These are phyloP conservation scores for Python bivittatus DNA, from an alignment of 2,113 vertebrate species.

Conservation along the genomic window DNA sequence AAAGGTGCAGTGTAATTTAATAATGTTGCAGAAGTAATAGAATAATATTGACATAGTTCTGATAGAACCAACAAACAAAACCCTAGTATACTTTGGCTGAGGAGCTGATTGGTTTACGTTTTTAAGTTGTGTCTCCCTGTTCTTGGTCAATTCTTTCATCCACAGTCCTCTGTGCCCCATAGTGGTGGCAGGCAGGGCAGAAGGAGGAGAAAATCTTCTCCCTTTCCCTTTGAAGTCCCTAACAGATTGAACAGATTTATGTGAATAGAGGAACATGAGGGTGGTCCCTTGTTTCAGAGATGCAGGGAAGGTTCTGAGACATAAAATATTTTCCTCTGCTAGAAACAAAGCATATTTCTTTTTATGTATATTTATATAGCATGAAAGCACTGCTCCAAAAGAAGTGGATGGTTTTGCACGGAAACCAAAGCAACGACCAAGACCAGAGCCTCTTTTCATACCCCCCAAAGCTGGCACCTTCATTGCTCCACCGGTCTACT, in stretches of 20 bases:
- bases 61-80: not conserved
- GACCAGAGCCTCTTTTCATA: constrained; percentile 96
- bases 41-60: not conserved
- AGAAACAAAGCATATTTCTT: constrained; percentile 1
- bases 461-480: constrained; percentile 91
- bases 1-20: not conserved
- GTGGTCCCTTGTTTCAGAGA: not conserved
- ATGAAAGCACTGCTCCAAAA: constrained; percentile 71
- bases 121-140: not conserved
- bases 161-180: not conserved
- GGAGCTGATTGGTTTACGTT: not conserved
- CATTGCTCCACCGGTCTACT: constrained; percentile 90
- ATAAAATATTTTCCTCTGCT: not conserved
- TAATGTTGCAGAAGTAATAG: not conserved
- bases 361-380: constrained; percentile 45
- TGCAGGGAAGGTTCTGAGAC: not conserved
- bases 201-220: not conserved
- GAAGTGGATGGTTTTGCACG: constrained; percentile 78
- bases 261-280: not conserved
- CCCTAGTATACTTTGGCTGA: not conserved
- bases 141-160: not conserved
- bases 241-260: not conserved
- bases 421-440: constrained; percentile 90
- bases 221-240: not conserved
- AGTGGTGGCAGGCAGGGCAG: not conserved